Conservation (phyloP, 2,888 invertebrate genomes). For the Heliconius sara region DNA sequence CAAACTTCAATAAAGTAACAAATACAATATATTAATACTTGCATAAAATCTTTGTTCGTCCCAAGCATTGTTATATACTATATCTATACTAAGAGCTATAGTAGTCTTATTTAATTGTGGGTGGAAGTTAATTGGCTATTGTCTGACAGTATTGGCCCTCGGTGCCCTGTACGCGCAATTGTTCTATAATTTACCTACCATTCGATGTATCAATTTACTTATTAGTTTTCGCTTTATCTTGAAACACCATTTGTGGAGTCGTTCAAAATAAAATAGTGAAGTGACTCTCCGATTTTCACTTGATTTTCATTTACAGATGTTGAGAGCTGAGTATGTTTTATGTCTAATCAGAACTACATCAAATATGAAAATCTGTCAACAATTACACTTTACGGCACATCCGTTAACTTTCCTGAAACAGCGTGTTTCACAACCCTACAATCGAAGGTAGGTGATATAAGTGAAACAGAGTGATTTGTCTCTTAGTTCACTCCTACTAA, state of each 20-base stretch:
- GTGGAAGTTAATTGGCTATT: slow-evolving; percentile 73
- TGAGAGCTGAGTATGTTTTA: too few species aligned
- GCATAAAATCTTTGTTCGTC: slow-evolving; percentile 6
- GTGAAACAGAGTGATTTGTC: slow-evolving; percentile 3
- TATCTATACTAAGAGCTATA: too few species aligned
- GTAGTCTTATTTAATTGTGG: slow-evolving; percentile 69
- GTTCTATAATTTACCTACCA: slow-evolving; percentile 51
- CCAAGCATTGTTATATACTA: slow-evolving; percentile 56
- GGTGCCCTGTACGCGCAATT: slow-evolving; percentile 57
- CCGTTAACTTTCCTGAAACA: neutral
- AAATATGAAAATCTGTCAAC: too few species aligned
- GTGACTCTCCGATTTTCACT: neutral
- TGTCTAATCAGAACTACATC: too few species aligned
- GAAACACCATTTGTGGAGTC: neutral
- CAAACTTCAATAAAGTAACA: neutral
- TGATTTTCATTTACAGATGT: neutral
- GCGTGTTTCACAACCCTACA: neutral
- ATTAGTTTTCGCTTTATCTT: slow-evolving; percentile 32
- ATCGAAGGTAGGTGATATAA: neutral
- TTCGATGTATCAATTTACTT: slow-evolving; percentile 33
- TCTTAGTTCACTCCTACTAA: slow-evolving; percentile 5
- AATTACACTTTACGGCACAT: neutral
- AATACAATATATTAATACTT: neutral
- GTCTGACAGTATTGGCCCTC: slow-evolving; percentile 63
- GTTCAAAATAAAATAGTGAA: neutral